Evolutionary conservation across 2,888 invertebrate genomes (phyloP).

Genomic region (Diogma glabrata): DNA sequence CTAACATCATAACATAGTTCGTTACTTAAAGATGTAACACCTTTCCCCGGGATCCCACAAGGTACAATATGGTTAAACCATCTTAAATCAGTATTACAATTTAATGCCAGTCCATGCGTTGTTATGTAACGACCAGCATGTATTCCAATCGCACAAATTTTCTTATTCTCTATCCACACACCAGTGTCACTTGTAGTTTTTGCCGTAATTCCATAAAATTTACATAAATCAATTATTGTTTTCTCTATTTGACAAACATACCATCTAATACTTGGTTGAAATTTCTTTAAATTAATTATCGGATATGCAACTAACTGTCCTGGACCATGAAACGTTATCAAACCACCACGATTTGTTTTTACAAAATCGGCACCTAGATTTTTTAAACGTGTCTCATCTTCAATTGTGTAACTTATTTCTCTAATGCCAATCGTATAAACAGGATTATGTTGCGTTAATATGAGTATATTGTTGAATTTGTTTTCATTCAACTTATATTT

Average conservation of each 20-base stretch:
- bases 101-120: slow-evolving; percentile 88
- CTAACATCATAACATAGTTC: slow-evolving; percentile 52
- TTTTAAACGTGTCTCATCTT: slow-evolving; percentile 52
- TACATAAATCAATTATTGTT: slow-evolving; percentile 62
- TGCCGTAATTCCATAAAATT: slow-evolving; percentile 52
- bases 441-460: slow-evolving; percentile 73
- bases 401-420: slow-evolving; percentile 51
- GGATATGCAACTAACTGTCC: slow-evolving; percentile 97
- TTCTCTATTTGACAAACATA: slow-evolving; percentile 68
- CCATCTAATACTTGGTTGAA: slow-evolving; percentile 67
- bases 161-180: slow-evolving; percentile 80
- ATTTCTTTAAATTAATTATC: slow-evolving; percentile 73
- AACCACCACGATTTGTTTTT: slow-evolving; percentile 84
- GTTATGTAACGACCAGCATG: slow-evolving; percentile 83
- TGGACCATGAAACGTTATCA: slow-evolving; percentile 97
- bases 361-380: slow-evolving; percentile 71
- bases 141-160: slow-evolving; percentile 87
- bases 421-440: slow-evolving; percentile 91
- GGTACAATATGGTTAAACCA: slow-evolving; percentile 97
- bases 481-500: slow-evolving; percentile 17
- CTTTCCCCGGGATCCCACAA: slow-evolving; percentile 85
- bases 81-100: slow-evolving; percentile 78
- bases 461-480: slow-evolving; percentile 41
- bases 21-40: slow-evolving; percentile 76
- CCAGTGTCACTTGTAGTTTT: slow-evolving; percentile 70